phyloP scores from a whole-genome alignment of 2,888 invertebrate species.

The Melikaiella ostensackeni region DNA sequence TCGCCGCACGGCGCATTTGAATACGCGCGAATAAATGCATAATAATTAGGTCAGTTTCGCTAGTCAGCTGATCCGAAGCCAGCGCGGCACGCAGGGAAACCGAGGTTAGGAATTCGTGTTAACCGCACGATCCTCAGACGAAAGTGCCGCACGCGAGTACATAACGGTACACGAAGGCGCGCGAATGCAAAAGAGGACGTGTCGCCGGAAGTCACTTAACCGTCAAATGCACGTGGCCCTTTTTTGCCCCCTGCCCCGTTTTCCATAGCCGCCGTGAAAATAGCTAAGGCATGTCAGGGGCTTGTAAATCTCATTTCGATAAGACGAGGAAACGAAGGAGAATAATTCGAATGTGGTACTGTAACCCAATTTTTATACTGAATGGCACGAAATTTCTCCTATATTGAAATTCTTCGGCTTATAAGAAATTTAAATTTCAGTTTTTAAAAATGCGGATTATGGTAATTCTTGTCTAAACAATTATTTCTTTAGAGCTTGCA shows the following conservation, averaged over 20 bases:
- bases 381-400: neutral
- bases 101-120: conserved; percentile 62
- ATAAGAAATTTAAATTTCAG: too few relatives aligned
- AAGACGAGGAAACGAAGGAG: neutral
- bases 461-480: too few relatives aligned
- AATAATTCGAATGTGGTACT: neutral
- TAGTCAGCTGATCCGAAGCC: conserved; percentile 74
- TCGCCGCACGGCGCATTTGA: conserved; percentile 74
- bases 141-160: conserved; percentile 57
- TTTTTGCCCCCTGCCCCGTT: neutral
- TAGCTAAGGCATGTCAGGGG: neutral
- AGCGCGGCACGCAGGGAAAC: conserved; percentile 56
- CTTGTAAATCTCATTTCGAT: conserved; percentile 3
- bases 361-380: neutral
- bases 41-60: conserved; percentile 78
- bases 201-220: conserved; percentile 55
- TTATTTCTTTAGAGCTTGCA: too few relatives aligned
- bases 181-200: conserved; percentile 54
- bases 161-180: conserved; percentile 57
- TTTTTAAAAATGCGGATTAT: too few relatives aligned
- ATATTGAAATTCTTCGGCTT: too few relatives aligned
- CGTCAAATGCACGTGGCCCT: conserved; percentile 43
- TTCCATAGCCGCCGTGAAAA: neutral
- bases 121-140: conserved; percentile 56
- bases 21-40: conserved; percentile 78